phyloP scores from a whole-genome alignment of 2,797 vertebrate species.

The Staurois parvus region DNA sequence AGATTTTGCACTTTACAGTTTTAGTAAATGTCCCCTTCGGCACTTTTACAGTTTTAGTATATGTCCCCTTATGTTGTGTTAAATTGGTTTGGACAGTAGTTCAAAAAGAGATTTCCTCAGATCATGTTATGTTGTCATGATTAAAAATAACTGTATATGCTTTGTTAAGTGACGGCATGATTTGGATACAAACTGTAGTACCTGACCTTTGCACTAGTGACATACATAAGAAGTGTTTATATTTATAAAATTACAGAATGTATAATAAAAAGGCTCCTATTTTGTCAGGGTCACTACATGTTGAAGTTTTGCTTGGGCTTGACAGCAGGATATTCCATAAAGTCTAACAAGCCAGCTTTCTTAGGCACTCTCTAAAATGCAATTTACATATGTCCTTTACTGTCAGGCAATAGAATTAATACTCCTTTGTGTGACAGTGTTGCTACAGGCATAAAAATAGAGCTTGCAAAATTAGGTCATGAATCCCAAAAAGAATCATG shows the following conservation, averaged over 20 bases:
- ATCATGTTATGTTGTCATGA: not conserved
- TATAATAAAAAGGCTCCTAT: conserved; percentile 13
- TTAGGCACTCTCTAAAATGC: conserved; percentile 22
- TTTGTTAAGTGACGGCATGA: conserved; percentile 14
- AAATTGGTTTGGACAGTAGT: conserved; percentile 2
- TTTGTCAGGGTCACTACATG: not conserved
- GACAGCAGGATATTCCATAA: conserved; percentile 45
- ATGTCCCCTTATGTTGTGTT: not conserved
- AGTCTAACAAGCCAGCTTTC: conserved; percentile 33
- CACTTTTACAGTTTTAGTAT: too few relatives aligned
- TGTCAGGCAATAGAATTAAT: conserved; percentile 38
- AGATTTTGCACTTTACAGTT: too few relatives aligned
- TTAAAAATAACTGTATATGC: conserved; percentile 6
- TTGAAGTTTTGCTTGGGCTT: conserved; percentile 11
- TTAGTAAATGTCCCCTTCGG: too few relatives aligned
- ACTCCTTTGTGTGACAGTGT: conserved; percentile 37
- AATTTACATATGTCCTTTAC: conserved; percentile 59
- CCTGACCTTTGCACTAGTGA: conserved; percentile 4
- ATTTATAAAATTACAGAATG: not conserved
- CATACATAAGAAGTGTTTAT: not conserved
- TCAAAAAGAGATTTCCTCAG: not conserved
- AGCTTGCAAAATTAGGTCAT: conserved; percentile 43
- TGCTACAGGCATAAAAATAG: conserved; percentile 48
- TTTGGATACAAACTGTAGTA: conserved; percentile 2
- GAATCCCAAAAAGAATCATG: conserved; percentile 41